Evolutionary conservation across 2,888 invertebrate species (phyloP).

Genomic region (Patella pellucida): DNA sequence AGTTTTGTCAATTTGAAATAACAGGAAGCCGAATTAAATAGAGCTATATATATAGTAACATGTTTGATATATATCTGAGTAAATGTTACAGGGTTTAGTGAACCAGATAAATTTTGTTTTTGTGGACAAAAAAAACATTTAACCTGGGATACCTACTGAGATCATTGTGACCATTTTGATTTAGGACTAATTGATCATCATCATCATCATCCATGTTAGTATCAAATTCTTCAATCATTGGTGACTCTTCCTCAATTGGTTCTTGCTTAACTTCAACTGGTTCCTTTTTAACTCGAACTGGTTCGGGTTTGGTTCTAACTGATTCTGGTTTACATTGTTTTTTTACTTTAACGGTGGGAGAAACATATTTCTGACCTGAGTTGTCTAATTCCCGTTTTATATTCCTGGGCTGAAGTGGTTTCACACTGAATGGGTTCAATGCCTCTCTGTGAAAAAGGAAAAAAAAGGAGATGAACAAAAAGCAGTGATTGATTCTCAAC

Average conservation of each 20-base stretch:
- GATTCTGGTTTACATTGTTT: conserved; percentile 14
- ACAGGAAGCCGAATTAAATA: too few relatives aligned
- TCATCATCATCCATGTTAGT: conserved; percentile 33
- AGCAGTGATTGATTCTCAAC: background rate
- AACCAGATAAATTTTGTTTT: too few relatives aligned
- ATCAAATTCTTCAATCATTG: conserved; percentile 38
- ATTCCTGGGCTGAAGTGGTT: conserved; percentile 17
- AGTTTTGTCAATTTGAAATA: too few relatives aligned
- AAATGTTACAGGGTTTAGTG: too few relatives aligned
- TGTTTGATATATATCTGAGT: too few relatives aligned
- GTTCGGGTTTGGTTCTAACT: conserved; percentile 15
- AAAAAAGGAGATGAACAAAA: background rate
- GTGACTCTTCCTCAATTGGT: conserved; percentile 25
- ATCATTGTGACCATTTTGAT: too few relatives aligned
- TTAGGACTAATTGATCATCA: conserved; percentile 31
- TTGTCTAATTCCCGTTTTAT: background rate
- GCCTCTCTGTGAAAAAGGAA: conserved; percentile 40
- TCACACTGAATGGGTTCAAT: conserved; percentile 56
- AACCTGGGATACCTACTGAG: too few relatives aligned
- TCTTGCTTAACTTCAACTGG: conserved; percentile 22
- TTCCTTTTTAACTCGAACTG: conserved; percentile 24
- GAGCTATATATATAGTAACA: too few relatives aligned
- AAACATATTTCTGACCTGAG: background rate
- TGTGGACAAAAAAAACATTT: background rate
- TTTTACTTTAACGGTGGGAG: background rate